phyloP scores from a whole-genome alignment of 1,140 invertebrate species.

The Tribolium madens region DNA sequence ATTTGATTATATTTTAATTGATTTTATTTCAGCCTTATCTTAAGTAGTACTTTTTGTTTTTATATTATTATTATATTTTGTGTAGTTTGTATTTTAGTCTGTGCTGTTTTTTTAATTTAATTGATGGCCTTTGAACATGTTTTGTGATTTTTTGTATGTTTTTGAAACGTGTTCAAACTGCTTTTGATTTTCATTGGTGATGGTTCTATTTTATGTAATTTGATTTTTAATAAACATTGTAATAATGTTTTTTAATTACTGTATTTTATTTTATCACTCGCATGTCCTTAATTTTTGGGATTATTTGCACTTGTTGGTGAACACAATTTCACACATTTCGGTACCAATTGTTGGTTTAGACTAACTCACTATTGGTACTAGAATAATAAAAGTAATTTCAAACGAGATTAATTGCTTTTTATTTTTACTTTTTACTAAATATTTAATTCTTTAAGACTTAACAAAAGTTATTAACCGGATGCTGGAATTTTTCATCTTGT shows the following conservation, averaged over 20 bases:
- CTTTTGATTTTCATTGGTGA: constrained; percentile 59
- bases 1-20: constrained; percentile 49
- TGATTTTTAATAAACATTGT: constrained; percentile 63
- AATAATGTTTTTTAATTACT: constrained; percentile 62
- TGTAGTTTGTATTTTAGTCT: constrained; percentile 54
- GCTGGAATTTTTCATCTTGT: constrained; percentile 25
- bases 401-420: constrained; percentile 21
- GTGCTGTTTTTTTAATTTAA: constrained; percentile 51
- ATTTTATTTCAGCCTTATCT: constrained; percentile 53
- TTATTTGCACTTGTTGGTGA: constrained; percentile 45
- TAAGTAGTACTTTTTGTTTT: constrained; percentile 53
- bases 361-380: too few relatives aligned
- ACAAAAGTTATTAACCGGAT: constrained; percentile 38
- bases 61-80: constrained; percentile 50
- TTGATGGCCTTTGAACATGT: constrained; percentile 41
- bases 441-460: constrained; percentile 15
- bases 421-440: constrained; percentile 35
- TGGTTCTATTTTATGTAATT: constrained; percentile 61
- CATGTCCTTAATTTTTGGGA: constrained; percentile 57
- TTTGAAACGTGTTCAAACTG: constrained; percentile 53
- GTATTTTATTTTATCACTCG: constrained; percentile 62
- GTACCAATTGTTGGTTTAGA: constrained; percentile 16
- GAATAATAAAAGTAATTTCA: not conserved
- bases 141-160: constrained; percentile 29
- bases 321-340: not conserved